These are phyloP conservation scores for Zeus faber DNA, from an alignment of 2,113 vertebrate genomes.

Conservation along the genomic window DNA sequence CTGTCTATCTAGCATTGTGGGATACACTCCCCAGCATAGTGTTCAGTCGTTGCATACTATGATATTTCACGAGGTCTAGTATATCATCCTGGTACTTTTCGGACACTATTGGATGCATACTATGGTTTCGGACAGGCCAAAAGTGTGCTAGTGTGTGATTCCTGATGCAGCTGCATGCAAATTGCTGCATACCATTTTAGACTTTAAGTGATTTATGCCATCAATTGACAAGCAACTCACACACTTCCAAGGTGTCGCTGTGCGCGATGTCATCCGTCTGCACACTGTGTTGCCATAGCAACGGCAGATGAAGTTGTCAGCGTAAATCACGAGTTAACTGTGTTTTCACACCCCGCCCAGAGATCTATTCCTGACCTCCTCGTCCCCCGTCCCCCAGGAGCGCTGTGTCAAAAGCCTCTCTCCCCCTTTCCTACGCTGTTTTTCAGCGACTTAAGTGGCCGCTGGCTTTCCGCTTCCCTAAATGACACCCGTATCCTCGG, in stretches of 20 bases:
- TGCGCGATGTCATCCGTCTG: conserved; percentile 20
- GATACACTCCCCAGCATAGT: too few species aligned
- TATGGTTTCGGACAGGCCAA: too few species aligned
- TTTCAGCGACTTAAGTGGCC: conserved; percentile 9
- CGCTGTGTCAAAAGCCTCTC: conserved; percentile 5
- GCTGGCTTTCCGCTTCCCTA: conserved; percentile 7
- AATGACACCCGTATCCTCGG: conserved; percentile 41
- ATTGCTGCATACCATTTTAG: too few species aligned
- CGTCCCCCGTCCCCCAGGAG: conserved; percentile 14
- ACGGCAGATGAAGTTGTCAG: conserved; percentile 29
- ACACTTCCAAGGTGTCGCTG: conserved; percentile 21
- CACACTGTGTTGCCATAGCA: conserved; percentile 48
- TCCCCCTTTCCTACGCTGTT: conserved; percentile 9
- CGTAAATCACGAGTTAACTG: conserved; percentile 34
- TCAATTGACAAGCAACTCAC: too few species aligned
- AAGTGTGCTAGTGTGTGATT: too few species aligned
- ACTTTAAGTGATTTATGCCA: too few species aligned
- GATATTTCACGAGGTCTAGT: too few species aligned
- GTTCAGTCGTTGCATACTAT: too few species aligned
- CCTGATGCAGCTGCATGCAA: too few species aligned
- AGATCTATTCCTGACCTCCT: conserved; percentile 35
- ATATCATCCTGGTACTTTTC: too few species aligned
- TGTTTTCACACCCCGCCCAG: conserved; percentile 7
- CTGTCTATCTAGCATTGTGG: too few species aligned
- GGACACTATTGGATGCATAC: too few species aligned